These are phyloP conservation scores for Caranx melampygus DNA, from an alignment of 2,113 vertebrate genomes.

Conservation along the genomic window DNA sequence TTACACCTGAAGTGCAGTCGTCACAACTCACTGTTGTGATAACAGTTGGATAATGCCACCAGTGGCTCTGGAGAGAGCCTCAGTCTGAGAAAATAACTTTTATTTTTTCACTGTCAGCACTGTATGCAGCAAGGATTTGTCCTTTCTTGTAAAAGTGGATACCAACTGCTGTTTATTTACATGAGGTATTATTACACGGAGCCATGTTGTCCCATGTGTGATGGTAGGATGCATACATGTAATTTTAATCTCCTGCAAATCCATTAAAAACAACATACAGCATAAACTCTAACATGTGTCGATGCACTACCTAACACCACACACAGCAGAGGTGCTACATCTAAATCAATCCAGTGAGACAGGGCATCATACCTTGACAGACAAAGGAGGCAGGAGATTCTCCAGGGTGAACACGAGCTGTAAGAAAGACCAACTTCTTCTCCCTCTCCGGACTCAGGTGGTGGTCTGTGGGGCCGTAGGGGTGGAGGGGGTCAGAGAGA, in stretches of 20 bases:
- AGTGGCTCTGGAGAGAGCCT: not conserved
- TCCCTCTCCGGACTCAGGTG: conserved; percentile 86
- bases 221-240: not conserved
- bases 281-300: not conserved
- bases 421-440: conserved; percentile 95
- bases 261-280: not conserved
- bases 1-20: not conserved
- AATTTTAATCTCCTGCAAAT: not conserved
- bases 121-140: not conserved
- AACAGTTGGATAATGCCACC: not conserved
- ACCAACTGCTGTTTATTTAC: not conserved
- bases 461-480: conserved; percentile 82
- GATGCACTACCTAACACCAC: not conserved
- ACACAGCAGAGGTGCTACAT: conserved; percentile 16
- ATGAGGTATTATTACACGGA: not conserved
- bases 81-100: not conserved
- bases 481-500: not conserved
- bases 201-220: not conserved
- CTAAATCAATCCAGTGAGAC: conserved; percentile 9
- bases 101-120: no score
- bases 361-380: conserved; percentile 90
- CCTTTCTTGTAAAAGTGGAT: not conserved
- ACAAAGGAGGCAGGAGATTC: conserved; percentile 97
- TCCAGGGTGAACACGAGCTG: conserved; percentile 95
- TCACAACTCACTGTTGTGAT: not conserved